phyloP scores from a whole-genome alignment of 2,888 invertebrate genomes.

The Drosophila anomalata region DNA sequence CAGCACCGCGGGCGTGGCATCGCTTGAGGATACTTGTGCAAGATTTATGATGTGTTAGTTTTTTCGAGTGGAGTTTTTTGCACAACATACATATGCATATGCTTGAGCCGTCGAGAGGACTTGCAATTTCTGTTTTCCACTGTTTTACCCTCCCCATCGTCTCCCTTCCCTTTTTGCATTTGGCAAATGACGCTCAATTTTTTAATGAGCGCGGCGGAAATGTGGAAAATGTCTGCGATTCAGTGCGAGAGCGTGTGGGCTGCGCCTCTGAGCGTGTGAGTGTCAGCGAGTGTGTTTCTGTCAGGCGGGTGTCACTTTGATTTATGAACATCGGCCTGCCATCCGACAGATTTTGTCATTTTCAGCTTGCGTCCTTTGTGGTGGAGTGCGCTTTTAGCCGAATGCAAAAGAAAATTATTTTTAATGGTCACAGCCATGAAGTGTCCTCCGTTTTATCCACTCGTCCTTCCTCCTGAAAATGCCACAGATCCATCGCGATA shows the following conservation, averaged over 20 bases:
- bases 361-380: slow-evolving; percentile 41
- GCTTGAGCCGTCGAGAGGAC: slow-evolving; percentile 41
- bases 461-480: slow-evolving; percentile 5
- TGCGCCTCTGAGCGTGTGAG: neutral
- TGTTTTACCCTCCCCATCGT: slow-evolving; percentile 1
- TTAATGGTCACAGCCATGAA: slow-evolving; percentile 57
- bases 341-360: slow-evolving; percentile 62
- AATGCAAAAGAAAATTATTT: slow-evolving; percentile 53
- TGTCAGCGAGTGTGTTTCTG: neutral
- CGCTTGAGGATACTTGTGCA: slow-evolving; percentile 74
- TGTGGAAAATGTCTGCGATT: slow-evolving; percentile 40
- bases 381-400: slow-evolving; percentile 46
- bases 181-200: slow-evolving; percentile 74
- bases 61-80: slow-evolving; percentile 60
- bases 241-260: neutral
- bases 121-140: slow-evolving; percentile 62
- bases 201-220: slow-evolving; percentile 74
- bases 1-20: slow-evolving; percentile 43
- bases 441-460: slow-evolving; percentile 21
- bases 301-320: slow-evolving; percentile 59
- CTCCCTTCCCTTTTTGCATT: slow-evolving; percentile 23
- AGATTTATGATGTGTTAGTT: slow-evolving; percentile 76
- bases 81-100: slow-evolving; percentile 66
- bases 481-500: slow-evolving; percentile 10
- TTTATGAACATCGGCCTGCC: slow-evolving; percentile 63